Evolutionary conservation across 1,140 invertebrate genomes (phyloP).

Genomic region (Diachasma alloeum): DNA sequence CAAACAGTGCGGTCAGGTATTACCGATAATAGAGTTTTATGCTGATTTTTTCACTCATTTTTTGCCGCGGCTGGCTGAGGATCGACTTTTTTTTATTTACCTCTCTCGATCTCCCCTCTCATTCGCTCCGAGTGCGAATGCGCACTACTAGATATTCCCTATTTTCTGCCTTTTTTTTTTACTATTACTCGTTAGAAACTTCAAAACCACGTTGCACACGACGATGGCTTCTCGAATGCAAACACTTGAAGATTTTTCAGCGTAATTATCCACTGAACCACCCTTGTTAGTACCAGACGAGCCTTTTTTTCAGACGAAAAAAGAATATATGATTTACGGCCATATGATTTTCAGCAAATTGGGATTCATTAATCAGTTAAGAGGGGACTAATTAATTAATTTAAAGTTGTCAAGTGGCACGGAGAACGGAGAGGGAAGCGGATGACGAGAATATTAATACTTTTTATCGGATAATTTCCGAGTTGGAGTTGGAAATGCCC

Average conservation of each 20-base stretch:
- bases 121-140: neutral
- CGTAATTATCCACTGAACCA: slow-evolving; percentile 8
- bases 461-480: too few species aligned
- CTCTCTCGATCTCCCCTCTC: neutral
- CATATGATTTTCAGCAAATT: neutral
- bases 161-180: neutral
- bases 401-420: neutral
- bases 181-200: neutral
- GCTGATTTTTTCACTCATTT: neutral
- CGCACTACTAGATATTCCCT: neutral
- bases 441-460: too few species aligned
- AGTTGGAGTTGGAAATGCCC: too few species aligned
- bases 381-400: neutral
- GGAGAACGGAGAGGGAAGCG: too few species aligned
- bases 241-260: slow-evolving; percentile 9
- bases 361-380: neutral
- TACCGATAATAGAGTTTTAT: slow-evolving; percentile 7
- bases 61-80: neutral
- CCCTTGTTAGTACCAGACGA: neutral
- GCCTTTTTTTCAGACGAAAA: neutral
- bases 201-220: neutral
- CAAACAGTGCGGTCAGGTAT: neutral
- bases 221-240: neutral
- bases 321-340: neutral
- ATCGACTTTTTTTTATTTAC: neutral